A percentile compares a stretch with the other conserved stretches of the same genome.
phyloP scores from a whole-genome alignment of 2,113 vertebrate species.

The Neogobius melanostomus region DNA sequence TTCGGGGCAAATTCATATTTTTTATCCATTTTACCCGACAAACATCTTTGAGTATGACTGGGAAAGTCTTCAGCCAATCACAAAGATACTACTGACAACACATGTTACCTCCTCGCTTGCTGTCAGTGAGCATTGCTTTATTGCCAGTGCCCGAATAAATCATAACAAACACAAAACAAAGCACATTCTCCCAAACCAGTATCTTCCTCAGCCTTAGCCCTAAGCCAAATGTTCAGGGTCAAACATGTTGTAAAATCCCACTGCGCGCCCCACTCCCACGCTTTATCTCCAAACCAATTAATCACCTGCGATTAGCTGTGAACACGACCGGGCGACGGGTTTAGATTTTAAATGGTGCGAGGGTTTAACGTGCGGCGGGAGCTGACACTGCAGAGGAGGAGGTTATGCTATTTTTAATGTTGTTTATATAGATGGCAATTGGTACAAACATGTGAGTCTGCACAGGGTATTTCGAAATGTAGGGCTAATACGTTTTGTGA shows the following conservation, averaged over 20 bases:
- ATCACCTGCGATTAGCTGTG: slow-evolving; percentile 45
- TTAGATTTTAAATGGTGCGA: slow-evolving; percentile 23
- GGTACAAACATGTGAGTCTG: too few species aligned
- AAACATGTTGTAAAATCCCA: background rate
- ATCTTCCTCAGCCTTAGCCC: slow-evolving; percentile 2
- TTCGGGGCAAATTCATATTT: too few species aligned
- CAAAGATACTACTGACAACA: too few species aligned
- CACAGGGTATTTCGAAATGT: too few species aligned
- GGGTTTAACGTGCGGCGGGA: slow-evolving; percentile 1
- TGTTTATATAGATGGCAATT: slow-evolving; percentile 36
- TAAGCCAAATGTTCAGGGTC: background rate
- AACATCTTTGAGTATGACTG: too few species aligned
- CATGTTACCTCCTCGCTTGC: too few species aligned
- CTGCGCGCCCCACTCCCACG: too few species aligned
- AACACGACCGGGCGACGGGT: slow-evolving; percentile 30
- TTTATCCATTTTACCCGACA: too few species aligned
- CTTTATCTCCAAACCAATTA: slow-evolving; percentile 22
- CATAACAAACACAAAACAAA: background rate
- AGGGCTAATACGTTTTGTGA: too few species aligned
- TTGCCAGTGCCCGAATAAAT: background rate
- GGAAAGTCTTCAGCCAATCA: too few species aligned
- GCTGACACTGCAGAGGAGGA: slow-evolving; percentile 14
- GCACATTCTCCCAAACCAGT: background rate
- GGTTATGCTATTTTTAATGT: slow-evolving; percentile 29
- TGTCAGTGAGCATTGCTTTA: background rate